Conservation (phyloP, 1,140 invertebrate genomes). For the Acyrthosiphon pisum region DNA sequence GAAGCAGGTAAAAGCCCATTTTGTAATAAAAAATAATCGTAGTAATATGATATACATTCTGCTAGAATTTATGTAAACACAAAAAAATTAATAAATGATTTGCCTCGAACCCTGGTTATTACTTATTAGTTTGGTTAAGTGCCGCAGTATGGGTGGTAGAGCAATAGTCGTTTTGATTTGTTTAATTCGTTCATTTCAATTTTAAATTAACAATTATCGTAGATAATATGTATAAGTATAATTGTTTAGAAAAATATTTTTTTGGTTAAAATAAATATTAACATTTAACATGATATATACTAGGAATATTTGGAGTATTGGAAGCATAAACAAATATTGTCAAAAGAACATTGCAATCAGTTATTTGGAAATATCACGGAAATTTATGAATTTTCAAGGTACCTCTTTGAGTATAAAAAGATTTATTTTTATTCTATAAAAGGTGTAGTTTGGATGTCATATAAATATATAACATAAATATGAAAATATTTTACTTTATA, state of each 20-base stretch:
- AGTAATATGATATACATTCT: too few relatives aligned
- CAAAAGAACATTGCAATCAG: slow-evolving; percentile 44
- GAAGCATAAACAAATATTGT: slow-evolving; percentile 28
- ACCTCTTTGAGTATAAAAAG: neutral
- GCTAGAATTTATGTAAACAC: too few relatives aligned
- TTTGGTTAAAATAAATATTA: neutral
- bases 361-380: slow-evolving; percentile 56
- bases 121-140: neutral
- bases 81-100: too few relatives aligned
- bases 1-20: too few relatives aligned
- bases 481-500: too few relatives aligned
- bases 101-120: too few relatives aligned
- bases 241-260: neutral
- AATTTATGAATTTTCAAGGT: slow-evolving; percentile 58
- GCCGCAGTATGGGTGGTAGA: neutral
- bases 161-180: neutral
- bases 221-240: neutral
- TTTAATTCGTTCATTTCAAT: neutral
- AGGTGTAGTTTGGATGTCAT: too few relatives aligned
- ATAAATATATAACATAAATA: too few relatives aligned
- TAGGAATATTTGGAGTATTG: slow-evolving; percentile 51
- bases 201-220: neutral
- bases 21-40: too few relatives aligned
- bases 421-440: neutral
- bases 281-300: neutral